Conservation (phyloP, 2,888 invertebrate genomes). For the Drosophila setosimentum region DNA sequence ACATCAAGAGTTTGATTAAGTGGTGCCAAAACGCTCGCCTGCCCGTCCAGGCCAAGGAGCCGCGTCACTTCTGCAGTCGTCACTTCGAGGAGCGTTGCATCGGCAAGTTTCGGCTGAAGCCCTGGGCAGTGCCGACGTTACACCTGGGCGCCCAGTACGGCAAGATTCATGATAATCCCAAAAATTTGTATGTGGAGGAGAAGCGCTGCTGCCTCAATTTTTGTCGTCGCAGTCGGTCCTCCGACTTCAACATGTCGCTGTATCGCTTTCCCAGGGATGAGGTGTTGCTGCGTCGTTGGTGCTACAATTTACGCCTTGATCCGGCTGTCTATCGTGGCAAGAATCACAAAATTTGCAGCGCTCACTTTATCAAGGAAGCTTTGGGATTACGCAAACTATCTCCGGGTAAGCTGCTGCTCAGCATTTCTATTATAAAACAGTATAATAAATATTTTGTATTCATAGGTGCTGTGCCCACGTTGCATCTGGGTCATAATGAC, state of each 20-base stretch:
- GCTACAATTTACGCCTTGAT: constrained; percentile 81
- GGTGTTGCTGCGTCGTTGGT: constrained; percentile 78
- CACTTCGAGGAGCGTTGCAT: constrained; percentile 83
- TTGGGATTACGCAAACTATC: constrained; percentile 79
- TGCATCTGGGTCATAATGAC: constrained; percentile 81
- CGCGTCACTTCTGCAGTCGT: constrained; percentile 81
- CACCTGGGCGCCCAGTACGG: constrained; percentile 81
- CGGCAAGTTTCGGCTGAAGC: constrained; percentile 81
- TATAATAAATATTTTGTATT: neutral
- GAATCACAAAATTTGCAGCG: constrained; percentile 83
- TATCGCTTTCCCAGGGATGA: constrained; percentile 82
- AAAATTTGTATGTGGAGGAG: constrained; percentile 79
- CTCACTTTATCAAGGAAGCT: constrained; percentile 83
- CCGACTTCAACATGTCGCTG: constrained; percentile 81
- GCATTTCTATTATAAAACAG: neutral
- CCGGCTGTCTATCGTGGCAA: constrained; percentile 81
- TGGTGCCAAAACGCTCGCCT: constrained; percentile 83
- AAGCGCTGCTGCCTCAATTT: constrained; percentile 82
- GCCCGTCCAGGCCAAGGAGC: constrained; percentile 81
- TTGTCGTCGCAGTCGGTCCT: constrained; percentile 81
- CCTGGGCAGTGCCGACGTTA: constrained; percentile 82
- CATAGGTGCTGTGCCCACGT: constrained; percentile 80
- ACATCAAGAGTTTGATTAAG: constrained; percentile 81
- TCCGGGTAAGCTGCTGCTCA: constrained; percentile 59
- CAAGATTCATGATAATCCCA: constrained; percentile 82